Base-by-base conservation (phyloP, 1,140 invertebrate genomes). In the Eriocheir sinensis region DNA sequence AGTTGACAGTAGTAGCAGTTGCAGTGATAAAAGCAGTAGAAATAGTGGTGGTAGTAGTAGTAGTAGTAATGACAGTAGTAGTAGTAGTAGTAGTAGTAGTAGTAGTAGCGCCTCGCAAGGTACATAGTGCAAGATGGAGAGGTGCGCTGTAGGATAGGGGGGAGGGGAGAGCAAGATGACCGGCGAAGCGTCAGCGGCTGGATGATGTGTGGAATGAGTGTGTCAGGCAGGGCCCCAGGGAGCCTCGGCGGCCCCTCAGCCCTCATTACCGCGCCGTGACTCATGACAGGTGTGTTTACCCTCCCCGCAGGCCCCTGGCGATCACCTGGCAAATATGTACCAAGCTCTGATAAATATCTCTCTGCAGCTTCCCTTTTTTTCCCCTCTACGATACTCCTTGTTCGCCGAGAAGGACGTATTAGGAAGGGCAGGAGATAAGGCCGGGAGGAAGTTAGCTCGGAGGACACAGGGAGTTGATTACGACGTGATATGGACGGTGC, bases 371-470 rank as follows among this genome's bases (percentile, higher is more conserved):
- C 21, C 27, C 8, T 60, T 60, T 27, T 60, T 60, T 60, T 60
- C 21, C n/a, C 21, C 21, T 72, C 21, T 15, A 4, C 0, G 12
- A 53, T 53, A n/a, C 21, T 72, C 27, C 60, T n/a, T 21, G 17
- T 72, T 3, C 21, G 21, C n/a, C 60, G 60, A 72, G 60, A n/a
- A 72, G 27, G 60, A n/a, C 60, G n/a, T 72, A 72, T 72, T n/a
- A 72, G 60, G 60, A 72, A 72, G 60, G 60, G n/a, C 21, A 72
- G 60, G 60, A 21, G 60, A 72, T 72, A 72, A 72, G 60, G 60
- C 60, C 2, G 21, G 21, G 60, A n/a, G n/a, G n/a, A n/a, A n/a
- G n/a, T n/a, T n/a, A n/a, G n/a, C n/a, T n/a, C 27, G 60, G 60
- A 72, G 60, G 60, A 72, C 60, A 21, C 8, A n/a, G 60, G 60